These are phyloP conservation scores for Siphamia tubifer DNA, from an alignment of 2,113 vertebrate species.

Conservation along the genomic window DNA sequence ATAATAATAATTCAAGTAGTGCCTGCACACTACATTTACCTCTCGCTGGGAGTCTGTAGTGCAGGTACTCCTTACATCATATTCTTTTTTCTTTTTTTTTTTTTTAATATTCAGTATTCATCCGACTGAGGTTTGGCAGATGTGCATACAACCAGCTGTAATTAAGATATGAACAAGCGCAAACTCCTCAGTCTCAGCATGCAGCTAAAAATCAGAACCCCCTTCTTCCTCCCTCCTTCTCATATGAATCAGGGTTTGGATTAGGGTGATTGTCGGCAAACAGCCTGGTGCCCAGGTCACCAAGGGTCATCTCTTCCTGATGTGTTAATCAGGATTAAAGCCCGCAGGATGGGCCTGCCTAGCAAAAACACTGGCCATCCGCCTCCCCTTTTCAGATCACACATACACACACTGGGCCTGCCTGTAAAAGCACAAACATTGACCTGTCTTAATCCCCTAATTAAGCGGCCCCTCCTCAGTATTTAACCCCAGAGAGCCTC, in stretches of 20 bases:
- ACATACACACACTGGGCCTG: slow-evolving; percentile 48
- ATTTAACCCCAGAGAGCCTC: slow-evolving; percentile 70
- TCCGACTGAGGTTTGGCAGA: too few species aligned
- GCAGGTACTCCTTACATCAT: too few species aligned
- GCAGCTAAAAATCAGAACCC: neutral
- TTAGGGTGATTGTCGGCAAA: slow-evolving; percentile 80
- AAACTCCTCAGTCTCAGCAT: slow-evolving; percentile 5
- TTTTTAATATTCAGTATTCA: too few species aligned
- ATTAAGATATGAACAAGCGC: neutral
- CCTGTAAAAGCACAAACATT: slow-evolving; percentile 81
- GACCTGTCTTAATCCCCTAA: slow-evolving; percentile 77
- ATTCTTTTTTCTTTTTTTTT: too few species aligned
- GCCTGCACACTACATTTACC: too few species aligned
- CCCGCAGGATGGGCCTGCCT: slow-evolving; percentile 64
- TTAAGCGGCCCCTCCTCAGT: slow-evolving; percentile 77
- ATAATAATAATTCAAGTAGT: too few species aligned
- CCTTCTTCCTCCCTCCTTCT: too few species aligned
- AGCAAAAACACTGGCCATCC: slow-evolving; percentile 64
- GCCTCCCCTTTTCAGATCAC: neutral
- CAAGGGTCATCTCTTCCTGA: slow-evolving; percentile 78
- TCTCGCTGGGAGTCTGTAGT: too few species aligned
- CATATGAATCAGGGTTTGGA: slow-evolving; percentile 54
- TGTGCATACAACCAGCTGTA: too few species aligned
- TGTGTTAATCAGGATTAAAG: slow-evolving; percentile 81
- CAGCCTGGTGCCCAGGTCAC: slow-evolving; percentile 80